These are phyloP conservation scores for Bombus terrestris DNA, from an alignment of 1,140 invertebrate genomes.

Conservation along the genomic window DNA sequence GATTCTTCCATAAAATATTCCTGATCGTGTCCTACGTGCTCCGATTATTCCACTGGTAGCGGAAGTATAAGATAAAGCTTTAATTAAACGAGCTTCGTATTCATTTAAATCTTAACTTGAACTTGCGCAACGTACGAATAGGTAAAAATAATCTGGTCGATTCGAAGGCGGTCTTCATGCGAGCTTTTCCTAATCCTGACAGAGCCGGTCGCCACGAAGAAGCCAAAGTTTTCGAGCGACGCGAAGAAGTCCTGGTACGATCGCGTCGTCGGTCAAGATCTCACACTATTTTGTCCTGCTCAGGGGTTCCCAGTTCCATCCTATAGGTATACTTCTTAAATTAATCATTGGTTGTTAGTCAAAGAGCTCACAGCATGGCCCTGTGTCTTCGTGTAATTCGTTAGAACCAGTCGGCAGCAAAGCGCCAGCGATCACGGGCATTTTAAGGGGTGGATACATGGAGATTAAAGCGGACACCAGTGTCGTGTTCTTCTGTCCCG, in stretches of 20 bases:
- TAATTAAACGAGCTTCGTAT: background rate
- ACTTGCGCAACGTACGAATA: too few relatives aligned
- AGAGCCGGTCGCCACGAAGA: conserved; percentile 87
- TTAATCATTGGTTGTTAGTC: conserved; percentile 18
- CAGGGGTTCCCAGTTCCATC: conserved; percentile 88
- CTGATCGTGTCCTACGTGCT: background rate
- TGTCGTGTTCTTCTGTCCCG: conserved; percentile 83
- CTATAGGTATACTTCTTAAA: conserved; percentile 77
- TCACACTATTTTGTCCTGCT: conserved; percentile 84
- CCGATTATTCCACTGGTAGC: background rate
- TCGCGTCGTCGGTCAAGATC: conserved; percentile 71
- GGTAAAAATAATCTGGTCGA: background rate
- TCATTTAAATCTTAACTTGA: too few relatives aligned
- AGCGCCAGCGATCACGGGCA: conserved; percentile 75
- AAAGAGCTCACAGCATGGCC: background rate
- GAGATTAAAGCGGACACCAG: conserved; percentile 21
- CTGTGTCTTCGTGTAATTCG: conserved; percentile 32
- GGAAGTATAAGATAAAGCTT: background rate
- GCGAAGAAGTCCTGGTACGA: conserved; percentile 79
- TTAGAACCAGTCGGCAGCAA: conserved; percentile 78
- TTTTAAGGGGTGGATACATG: conserved; percentile 75
- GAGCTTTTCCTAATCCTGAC: conserved; percentile 46
- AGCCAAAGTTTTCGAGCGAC: conserved; percentile 84
- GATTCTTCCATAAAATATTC: background rate
- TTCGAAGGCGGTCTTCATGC: conserved; percentile 19